These are phyloP conservation scores for Orussus abietinus DNA, from an alignment of 1,140 invertebrate species.

Conservation along the genomic window DNA sequence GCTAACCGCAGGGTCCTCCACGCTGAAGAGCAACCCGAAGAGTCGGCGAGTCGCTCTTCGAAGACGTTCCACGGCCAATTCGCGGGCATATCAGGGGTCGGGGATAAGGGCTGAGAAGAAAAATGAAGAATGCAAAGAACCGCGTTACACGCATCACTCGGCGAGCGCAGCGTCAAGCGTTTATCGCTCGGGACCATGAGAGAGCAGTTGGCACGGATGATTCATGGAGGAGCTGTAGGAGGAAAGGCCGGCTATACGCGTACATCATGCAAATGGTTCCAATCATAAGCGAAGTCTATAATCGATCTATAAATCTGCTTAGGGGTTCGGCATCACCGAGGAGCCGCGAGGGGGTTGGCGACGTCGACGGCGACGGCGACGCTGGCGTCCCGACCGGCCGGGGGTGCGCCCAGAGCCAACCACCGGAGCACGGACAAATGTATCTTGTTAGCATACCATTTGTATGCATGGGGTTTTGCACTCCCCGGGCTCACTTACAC, in stretches of 20 bases:
- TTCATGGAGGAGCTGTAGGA: conserved; percentile 34
- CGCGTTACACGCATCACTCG: conserved; percentile 42
- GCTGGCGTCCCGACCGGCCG: too few species aligned
- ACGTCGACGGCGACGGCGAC: neutral
- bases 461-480: conserved; percentile 44
- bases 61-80: too few species aligned
- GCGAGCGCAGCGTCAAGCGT: conserved; percentile 37
- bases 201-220: conserved; percentile 48
- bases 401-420: too few species aligned
- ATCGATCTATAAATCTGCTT: conserved; percentile 55
- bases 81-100: too few species aligned
- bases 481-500: conserved; percentile 34
- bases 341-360: neutral
- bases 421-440: conserved; percentile 53
- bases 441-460: conserved; percentile 52
- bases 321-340: conserved; percentile 25
- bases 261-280: conserved; percentile 52
- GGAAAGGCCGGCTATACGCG: conserved; percentile 30
- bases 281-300: conserved; percentile 53
- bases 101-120: too few species aligned
- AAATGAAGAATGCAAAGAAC: conserved; percentile 36
- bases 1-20: too few species aligned
- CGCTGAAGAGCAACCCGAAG: too few species aligned
- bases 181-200: conserved; percentile 46
- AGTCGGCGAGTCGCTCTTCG: too few species aligned